These are phyloP conservation scores for Eupsittula cactorum DNA, from an alignment of 2,113 vertebrate genomes.

Conservation along the genomic window DNA sequence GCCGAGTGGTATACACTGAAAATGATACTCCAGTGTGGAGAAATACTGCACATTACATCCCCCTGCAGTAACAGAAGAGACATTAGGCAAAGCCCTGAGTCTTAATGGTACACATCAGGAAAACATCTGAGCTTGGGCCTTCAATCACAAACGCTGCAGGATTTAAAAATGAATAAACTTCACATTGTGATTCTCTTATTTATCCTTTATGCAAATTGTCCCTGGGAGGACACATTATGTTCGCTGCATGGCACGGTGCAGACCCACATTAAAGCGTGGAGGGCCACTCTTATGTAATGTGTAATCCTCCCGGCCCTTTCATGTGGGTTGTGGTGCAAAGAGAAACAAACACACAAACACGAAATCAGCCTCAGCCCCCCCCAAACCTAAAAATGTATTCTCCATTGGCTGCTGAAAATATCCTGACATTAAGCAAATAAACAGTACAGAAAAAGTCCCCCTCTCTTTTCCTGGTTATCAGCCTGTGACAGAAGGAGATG, in stretches of 20 bases:
- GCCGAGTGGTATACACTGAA: constrained; percentile 71
- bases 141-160: constrained; percentile 87
- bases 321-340: constrained; percentile 22
- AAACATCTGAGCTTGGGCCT: constrained; percentile 88
- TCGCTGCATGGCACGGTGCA: constrained; percentile 75
- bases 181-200: constrained; percentile 90
- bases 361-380: background rate
- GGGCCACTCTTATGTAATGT: constrained; percentile 73
- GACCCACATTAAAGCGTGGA: constrained; percentile 73
- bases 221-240: constrained; percentile 82
- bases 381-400: constrained; percentile 1
- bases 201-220: constrained; percentile 90
- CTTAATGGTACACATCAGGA: constrained; percentile 86
- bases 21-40: constrained; percentile 80
- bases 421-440: background rate
- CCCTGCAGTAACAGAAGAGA: constrained; percentile 81
- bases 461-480: background rate
- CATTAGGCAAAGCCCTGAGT: constrained; percentile 85
- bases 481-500: background rate
- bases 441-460: rapidly evolving
- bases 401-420: background rate
- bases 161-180: constrained; percentile 93
- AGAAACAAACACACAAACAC: constrained; percentile 44
- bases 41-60: constrained; percentile 76
- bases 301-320: constrained; percentile 43